Evolutionary conservation across 2,113 vertebrate species (phyloP).

Genomic region (Eulemur macaco): DNA sequence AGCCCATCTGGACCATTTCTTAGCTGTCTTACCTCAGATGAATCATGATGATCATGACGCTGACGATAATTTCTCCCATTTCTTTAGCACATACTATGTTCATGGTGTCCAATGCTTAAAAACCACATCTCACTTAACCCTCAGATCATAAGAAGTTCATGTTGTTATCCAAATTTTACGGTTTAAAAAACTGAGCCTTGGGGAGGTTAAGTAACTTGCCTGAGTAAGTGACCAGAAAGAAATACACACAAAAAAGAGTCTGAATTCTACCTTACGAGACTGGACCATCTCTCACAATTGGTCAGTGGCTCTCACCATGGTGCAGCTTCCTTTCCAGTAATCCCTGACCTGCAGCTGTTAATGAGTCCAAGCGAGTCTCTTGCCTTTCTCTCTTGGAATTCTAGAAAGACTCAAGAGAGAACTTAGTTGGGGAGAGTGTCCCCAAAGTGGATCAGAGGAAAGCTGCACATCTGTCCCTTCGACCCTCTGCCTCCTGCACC

Average conservation of each 20-base stretch:
- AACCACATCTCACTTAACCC: neutral
- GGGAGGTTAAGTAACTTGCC: neutral
- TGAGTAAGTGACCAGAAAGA: neutral
- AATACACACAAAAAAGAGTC: neutral
- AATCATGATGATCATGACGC: neutral
- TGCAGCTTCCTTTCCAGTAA: neutral
- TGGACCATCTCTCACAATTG: neutral
- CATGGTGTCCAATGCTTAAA: neutral
- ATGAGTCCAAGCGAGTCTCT: neutral
- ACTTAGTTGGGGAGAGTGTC: neutral
- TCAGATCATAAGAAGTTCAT: neutral
- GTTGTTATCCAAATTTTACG: neutral
- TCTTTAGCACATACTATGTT: neutral
- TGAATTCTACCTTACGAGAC: neutral
- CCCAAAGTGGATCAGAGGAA: neutral
- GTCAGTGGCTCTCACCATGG: neutral
- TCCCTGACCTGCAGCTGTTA: neutral
- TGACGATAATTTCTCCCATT: neutral
- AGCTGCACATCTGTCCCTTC: neutral
- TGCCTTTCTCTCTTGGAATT: neutral
- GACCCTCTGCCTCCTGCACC: neutral
- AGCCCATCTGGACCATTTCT: neutral
- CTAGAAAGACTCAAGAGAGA: neutral
- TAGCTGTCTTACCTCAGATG: neutral
- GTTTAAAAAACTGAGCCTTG: neutral